A percentile compares a stretch with the other conserved stretches of the same genome.
These are phyloP conservation scores for Nothura maculosa DNA, from an alignment of 2,797 vertebrate genomes.

Conservation along the genomic window DNA sequence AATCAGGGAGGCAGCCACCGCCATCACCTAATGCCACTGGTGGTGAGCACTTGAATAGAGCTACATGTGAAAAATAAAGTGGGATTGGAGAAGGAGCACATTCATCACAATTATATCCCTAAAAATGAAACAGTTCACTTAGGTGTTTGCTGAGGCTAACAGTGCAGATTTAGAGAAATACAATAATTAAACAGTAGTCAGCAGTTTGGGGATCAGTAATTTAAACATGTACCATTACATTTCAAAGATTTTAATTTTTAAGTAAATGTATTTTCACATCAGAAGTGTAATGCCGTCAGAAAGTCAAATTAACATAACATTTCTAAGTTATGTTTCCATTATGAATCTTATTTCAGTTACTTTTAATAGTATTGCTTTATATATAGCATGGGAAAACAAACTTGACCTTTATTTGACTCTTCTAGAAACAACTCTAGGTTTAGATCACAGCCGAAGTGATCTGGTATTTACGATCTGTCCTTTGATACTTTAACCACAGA, in stretches of 20 bases:
- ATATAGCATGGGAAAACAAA: slow-evolving; percentile 40
- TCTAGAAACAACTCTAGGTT: slow-evolving; percentile 65
- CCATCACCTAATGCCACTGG: too few species aligned
- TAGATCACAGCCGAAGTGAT: neutral
- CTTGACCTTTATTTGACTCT: slow-evolving; percentile 52
- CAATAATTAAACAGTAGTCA: neutral
- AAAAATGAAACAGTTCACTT: slow-evolving; percentile 1
- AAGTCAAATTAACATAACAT: slow-evolving; percentile 69
- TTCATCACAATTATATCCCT: neutral
- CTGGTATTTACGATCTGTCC: slow-evolving; percentile 29
- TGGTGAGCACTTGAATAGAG: too few species aligned
- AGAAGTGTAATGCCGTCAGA: slow-evolving; percentile 24
- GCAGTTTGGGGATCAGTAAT: neutral
- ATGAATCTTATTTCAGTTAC: slow-evolving; percentile 50
- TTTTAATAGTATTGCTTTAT: slow-evolving; percentile 67
- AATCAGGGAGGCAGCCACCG: too few species aligned
- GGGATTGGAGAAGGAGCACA: too few species aligned
- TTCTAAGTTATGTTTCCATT: slow-evolving; percentile 47
- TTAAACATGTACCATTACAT: neutral
- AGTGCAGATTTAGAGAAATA: neutral
- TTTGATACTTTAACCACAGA: neutral
- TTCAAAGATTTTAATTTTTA: slow-evolving; percentile 60
- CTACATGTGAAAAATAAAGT: too few species aligned
- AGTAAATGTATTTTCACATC: slow-evolving; percentile 56
- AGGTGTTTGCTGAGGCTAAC: neutral